Evolutionary conservation across 2,113 vertebrate genomes (phyloP), one percentile per base, ranked within the genome.

Genomic region (Corythaixoides concolor): DNA sequence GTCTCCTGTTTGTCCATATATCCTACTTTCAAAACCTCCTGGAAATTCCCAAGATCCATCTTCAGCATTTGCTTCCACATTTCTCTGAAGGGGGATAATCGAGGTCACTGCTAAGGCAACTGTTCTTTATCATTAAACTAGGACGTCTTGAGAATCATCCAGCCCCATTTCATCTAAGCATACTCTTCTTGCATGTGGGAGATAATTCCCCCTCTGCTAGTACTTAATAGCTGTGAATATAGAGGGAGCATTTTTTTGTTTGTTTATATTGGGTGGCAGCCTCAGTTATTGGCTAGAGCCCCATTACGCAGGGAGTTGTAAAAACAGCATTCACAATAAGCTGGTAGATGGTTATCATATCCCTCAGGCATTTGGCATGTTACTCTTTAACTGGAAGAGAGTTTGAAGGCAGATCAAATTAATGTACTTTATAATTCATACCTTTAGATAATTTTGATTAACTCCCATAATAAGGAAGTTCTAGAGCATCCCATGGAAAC

Each of bases 361-460:
- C 69, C 81, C 55, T 89, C 26, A 50, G 80, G 66, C 39, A 66
- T 78, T 68, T 67, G 53, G 43, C 60, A 82, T 53, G 66, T 74
- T 85, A 79, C 77, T 84, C 79, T 90, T 92, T 78, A 80, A 80
- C 35, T 41, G 15, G 22, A 79, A n/a, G 62, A 76, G 37, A 73
- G 55, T 88, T 91, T 86, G 68, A 92, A 95, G 69, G 85, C 22
- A 92, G 67, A 59, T 60, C 20, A 80, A 94, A 73, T 32, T 67
- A 79, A 81, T 69, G 56, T 92, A 62, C 37, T 76, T 81, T 91
- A 49, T 87, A 93, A 85, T 94, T 94, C 78, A 72, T 76, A 83
- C 35, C 21, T 93, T 90, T 73, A 88, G 58, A 92, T 85, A 41
- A 85, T 93, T 83, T 82, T 93, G 43, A 88, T 88, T 88, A 85